phyloP scores from a whole-genome alignment of 2,797 vertebrate species.

The Telmatherina bonti region DNA sequence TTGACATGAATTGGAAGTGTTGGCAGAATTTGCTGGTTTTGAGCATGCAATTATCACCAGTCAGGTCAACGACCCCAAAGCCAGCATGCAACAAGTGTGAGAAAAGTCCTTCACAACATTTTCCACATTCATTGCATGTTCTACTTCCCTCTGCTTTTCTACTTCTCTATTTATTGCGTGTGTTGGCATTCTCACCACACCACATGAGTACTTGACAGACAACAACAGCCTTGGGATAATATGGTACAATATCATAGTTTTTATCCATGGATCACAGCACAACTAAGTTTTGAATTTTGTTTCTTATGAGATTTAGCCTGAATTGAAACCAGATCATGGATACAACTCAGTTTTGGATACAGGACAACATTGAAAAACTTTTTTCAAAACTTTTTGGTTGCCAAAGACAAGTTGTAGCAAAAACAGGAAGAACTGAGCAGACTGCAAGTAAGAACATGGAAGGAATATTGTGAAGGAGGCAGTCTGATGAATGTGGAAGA shows the following conservation, averaged over 20 bases:
- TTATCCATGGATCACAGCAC: not conserved
- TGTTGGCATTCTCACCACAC: not conserved
- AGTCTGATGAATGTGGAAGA: not conserved
- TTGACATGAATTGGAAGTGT: too few species aligned
- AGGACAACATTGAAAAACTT: too few species aligned
- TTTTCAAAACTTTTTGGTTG: not conserved
- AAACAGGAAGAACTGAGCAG: not conserved
- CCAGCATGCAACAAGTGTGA: not conserved
- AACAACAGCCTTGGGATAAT: not conserved
- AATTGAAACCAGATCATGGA: not conserved
- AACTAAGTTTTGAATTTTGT: not conserved
- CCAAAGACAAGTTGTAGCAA: not conserved
- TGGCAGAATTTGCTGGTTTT: too few species aligned
- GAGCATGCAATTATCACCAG: not conserved
- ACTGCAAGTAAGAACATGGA: not conserved
- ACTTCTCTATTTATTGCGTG: not conserved
- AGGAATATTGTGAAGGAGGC: not conserved
- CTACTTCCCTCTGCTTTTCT: not conserved
- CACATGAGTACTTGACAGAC: not conserved
- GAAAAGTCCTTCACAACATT: not conserved
- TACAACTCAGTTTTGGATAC: too few species aligned
- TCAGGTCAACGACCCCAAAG: not conserved
- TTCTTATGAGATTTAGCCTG: not conserved
- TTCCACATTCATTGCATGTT: not conserved
- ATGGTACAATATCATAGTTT: not conserved